Base-by-base conservation (phyloP, 2,797 vertebrate genomes). In the Lithobates pipiens region DNA sequence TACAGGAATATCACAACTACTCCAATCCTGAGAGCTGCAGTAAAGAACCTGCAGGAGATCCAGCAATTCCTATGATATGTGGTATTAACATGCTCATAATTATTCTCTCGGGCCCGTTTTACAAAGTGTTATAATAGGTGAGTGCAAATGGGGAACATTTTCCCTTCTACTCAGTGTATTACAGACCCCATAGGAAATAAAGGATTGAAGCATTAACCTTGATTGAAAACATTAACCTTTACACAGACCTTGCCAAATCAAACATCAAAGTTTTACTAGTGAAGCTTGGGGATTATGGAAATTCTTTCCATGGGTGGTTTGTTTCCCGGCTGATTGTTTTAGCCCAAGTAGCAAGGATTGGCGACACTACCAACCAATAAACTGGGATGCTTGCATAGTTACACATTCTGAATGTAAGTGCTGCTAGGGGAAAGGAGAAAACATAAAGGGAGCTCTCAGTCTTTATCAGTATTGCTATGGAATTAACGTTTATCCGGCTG, bases 401-500 rank as follows among this genome's bases (percentile, higher is more conserved):
- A 70, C 76, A 87, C 80, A 74, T 77, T 32, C 27, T 74, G 86
- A 80, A 83, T 80, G 70, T 65, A 74, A 74, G 25, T 78, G 54
- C 67, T 27, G 46, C 18, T 68, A 42, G 39, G 69, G 80, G 79
- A 80, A 67, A 36, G 32, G 78, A 13, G 67, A 29, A 79, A 85
- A 68, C 13, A 74, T 23, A 76, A 42, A 75, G 67, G 29, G 85
- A 54, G 25, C 76, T 72, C 13, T 86, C 77, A 86, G 84, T 42
- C 74, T 85, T 88, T 82, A 88, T 90, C 87, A 23, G 85, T 50
- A 82, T 83, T 76, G 90, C 86, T 80, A 89, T 89, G 88, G 90
- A 86, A 89, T 91, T 91, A 91, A 90, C 89, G 84, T 90, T 91
- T 90, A 91, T 91, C 95, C 93, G 92, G 93, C 96, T 96, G 95